phyloP scores from a whole-genome alignment of 2,113 vertebrate genomes.

The Micromys minutus region DNA sequence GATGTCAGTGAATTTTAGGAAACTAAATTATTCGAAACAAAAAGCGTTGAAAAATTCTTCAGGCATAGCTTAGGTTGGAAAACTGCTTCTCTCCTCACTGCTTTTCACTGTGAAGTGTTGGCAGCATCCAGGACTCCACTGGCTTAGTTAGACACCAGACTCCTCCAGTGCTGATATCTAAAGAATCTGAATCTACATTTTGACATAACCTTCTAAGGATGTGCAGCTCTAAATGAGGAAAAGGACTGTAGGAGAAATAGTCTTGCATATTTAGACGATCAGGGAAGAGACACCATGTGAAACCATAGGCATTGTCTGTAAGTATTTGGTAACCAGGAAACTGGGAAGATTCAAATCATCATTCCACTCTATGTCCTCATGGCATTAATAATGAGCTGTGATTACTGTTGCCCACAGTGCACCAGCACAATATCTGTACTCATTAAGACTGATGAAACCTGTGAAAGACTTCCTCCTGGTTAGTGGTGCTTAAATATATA shows the following conservation, averaged over 20 bases:
- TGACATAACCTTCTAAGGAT: neutral
- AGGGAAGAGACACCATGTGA: neutral
- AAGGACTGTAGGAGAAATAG: neutral
- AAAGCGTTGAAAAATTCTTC: neutral
- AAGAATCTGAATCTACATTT: neutral
- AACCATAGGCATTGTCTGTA: neutral
- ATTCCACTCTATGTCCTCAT: accelerated
- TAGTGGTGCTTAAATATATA: accelerated
- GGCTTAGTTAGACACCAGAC: neutral
- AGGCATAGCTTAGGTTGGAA: neutral
- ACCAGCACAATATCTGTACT: accelerated
- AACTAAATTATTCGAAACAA: neutral
- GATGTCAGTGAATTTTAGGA: neutral
- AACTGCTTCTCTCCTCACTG: accelerated
- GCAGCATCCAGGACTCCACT: neutral
- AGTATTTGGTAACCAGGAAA: neutral
- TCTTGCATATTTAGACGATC: too few species aligned
- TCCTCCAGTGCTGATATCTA: neutral
- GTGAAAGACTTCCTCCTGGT: neutral
- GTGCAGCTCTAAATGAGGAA: neutral
- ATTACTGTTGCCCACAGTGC: accelerated
- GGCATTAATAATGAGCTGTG: accelerated
- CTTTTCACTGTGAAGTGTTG: neutral
- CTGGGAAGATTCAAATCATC: accelerated
- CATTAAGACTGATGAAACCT: neutral